These are phyloP conservation scores for Adoxophyes honmai DNA, from an alignment of 1,140 invertebrate genomes.

Conservation along the genomic window DNA sequence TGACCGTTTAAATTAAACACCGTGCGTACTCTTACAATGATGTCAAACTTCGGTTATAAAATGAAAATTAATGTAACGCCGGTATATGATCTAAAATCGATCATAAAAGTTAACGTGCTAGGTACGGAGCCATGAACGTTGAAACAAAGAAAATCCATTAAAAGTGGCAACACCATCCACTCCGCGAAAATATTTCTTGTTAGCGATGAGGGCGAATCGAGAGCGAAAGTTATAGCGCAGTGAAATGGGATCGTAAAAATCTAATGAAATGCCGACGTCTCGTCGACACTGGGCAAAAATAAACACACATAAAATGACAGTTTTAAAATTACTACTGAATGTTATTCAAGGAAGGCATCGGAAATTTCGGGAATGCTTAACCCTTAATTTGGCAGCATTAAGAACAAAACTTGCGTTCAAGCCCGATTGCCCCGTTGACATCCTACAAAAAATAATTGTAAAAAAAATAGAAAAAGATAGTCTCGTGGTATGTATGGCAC, in stretches of 20 bases:
- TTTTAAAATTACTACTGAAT: neutral
- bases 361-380: neutral
- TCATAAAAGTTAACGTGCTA: neutral
- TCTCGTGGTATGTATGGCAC: too few species aligned
- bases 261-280: constrained; percentile 36
- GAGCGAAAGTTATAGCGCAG: constrained; percentile 17
- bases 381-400: too few species aligned
- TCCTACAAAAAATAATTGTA: too few species aligned
- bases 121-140: neutral
- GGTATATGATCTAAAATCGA: neutral
- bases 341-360: neutral
- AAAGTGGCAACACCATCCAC: constrained; percentile 6
- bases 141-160: constrained; percentile 13
- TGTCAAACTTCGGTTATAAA: neutral
- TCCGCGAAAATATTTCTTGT: constrained; percentile 10
- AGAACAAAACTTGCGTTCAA: too few species aligned
- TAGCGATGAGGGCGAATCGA: constrained; percentile 8
- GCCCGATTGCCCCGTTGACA: too few species aligned
- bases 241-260: constrained; percentile 40
- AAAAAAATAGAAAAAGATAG: too few species aligned
- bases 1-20: neutral
- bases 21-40: neutral
- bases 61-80: too few species aligned
- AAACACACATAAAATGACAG: neutral
- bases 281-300: constrained; percentile 1